Percentiles rank a stretch among this genome's conserved stretches.
Conservation (phyloP, 2,113 vertebrate genomes). For the Bostrychus sinensis region DNA sequence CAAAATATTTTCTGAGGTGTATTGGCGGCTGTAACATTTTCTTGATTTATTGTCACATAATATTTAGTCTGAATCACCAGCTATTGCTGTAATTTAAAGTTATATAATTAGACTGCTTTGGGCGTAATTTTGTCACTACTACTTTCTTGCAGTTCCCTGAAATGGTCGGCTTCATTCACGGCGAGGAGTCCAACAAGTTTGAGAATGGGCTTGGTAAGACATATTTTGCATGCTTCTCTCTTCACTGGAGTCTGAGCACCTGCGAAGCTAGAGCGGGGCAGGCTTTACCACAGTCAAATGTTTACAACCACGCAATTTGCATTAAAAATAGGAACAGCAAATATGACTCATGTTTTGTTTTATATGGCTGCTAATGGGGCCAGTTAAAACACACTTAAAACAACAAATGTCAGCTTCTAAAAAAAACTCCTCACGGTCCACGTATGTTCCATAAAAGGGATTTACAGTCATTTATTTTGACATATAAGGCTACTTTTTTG, state of each 20-base stretch:
- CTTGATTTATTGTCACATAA: no score
- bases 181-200: slow-evolving; percentile 92
- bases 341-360: not conserved
- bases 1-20: no score
- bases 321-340: not conserved
- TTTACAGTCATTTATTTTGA: no score
- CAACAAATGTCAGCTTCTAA: no score
- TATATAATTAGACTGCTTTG: not conserved
- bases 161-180: slow-evolving; percentile 82
- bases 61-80: no score
- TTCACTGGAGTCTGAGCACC: no score
- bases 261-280: no score
- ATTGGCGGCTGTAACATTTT: no score
- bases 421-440: no score
- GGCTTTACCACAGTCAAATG: slow-evolving; percentile 5
- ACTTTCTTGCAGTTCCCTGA: slow-evolving; percentile 84
- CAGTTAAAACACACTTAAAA: no score
- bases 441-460: no score
- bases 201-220: slow-evolving; percentile 85
- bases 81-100: not conserved
- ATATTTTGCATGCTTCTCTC: not conserved
- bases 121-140: not conserved
- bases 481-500: no score
- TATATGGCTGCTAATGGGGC: not conserved
- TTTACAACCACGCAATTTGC: not conserved